Percentiles rank a stretch among this genome's conserved stretches.
Evolutionary conservation across 2,888 invertebrate genomes (phyloP).

Genomic region (Masnerella sp.): DNA sequence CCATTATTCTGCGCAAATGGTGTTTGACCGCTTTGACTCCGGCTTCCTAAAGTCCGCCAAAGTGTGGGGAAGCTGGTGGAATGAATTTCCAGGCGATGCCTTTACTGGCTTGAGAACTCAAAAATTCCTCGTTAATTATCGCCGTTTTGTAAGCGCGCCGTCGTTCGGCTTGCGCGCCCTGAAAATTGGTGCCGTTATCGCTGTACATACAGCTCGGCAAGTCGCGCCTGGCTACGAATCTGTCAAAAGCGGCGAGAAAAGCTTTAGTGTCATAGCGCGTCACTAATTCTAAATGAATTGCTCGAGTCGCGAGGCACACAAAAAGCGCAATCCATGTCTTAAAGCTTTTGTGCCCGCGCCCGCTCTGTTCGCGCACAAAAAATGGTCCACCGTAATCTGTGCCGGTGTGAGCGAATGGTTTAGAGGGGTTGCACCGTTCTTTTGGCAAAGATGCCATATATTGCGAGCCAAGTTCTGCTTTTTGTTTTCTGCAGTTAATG

Average conservation of each 20-base stretch:
- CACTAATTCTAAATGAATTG: neutral
- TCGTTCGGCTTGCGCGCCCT: no score
- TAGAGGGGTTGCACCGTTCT: no score
- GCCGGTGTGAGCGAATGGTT: no score
- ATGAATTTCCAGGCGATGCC: no score
- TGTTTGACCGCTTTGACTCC: neutral
- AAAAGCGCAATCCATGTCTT: no score
- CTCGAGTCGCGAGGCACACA: neutral
- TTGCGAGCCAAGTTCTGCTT: no score
- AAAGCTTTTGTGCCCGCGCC: no score
- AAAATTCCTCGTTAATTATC: neutral
- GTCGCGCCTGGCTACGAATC: neutral
- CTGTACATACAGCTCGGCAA: neutral
- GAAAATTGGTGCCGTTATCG: neutral
- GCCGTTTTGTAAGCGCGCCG: neutral
- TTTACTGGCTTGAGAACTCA: neutral
- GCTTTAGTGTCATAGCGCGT: neutral
- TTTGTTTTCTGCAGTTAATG: no score
- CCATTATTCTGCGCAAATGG: neutral
- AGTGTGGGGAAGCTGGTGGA: no score
- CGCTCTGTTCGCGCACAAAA: no score
- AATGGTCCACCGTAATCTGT: no score
- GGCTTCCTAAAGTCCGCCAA: neutral
- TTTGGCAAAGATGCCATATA: no score
- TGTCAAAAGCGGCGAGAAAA: neutral